Percentiles rank a stretch among this genome's conserved stretches.
These are phyloP conservation scores for Neodiprion pinetum DNA, from an alignment of 1,140 invertebrate species.

Conservation along the genomic window DNA sequence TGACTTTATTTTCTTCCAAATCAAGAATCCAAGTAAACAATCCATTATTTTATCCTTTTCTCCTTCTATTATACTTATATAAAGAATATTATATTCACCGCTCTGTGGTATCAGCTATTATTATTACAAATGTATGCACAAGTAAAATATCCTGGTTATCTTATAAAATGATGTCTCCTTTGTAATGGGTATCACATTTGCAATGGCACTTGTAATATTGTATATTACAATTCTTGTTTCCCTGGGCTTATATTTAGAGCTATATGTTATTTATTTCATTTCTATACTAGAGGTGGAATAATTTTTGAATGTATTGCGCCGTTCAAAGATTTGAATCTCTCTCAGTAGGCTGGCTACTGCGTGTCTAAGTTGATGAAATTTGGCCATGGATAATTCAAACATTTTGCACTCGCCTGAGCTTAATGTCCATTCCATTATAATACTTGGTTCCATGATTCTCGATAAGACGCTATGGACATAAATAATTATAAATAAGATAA, in stretches of 20 bases:
- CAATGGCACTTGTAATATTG: neutral
- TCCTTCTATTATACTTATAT: neutral
- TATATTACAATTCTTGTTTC: neutral
- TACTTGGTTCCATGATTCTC: constrained; percentile 52
- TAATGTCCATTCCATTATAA: constrained; percentile 57
- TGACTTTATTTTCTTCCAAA: too few relatives aligned
- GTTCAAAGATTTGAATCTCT: constrained; percentile 50
- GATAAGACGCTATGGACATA: constrained; percentile 48
- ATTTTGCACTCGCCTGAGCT: constrained; percentile 45
- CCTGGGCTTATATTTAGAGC: neutral
- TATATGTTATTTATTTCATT: neutral
- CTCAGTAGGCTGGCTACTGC: constrained; percentile 52
- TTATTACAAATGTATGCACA: neutral
- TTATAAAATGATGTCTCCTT: too few relatives aligned
- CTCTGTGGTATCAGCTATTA: too few relatives aligned
- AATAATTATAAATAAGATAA: constrained; percentile 5
- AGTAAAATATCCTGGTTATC: neutral
- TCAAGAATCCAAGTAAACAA: too few relatives aligned
- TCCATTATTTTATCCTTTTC: too few relatives aligned
- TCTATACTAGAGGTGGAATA: neutral
- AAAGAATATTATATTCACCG: neutral
- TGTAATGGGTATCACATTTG: neutral
- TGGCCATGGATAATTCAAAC: constrained; percentile 53
- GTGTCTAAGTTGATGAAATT: constrained; percentile 55
- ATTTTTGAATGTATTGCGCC: constrained; percentile 43